phyloP scores from a whole-genome alignment of 2,113 vertebrate species.

The Scomber japonicus region DNA sequence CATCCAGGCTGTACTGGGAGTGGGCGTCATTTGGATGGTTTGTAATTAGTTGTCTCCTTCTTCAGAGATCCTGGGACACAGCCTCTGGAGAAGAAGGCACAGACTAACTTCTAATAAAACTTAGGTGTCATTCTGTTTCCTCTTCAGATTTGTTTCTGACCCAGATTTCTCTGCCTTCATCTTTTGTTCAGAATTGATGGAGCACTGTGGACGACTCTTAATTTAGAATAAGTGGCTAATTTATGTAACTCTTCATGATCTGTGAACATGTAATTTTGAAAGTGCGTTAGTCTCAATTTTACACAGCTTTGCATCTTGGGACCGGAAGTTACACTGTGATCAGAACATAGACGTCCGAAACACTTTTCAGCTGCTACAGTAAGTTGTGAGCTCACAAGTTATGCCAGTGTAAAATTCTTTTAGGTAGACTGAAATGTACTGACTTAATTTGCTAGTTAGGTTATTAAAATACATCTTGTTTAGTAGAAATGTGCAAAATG shows the following conservation, averaged over 20 bases:
- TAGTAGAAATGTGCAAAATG: background rate
- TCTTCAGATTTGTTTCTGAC: background rate
- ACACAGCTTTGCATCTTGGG: background rate
- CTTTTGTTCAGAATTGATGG: conserved; percentile 6
- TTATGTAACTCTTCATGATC: too few relatives aligned
- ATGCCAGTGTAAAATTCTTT: background rate
- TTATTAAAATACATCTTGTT: background rate
- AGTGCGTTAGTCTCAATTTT: conserved; percentile 4
- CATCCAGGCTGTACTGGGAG: conserved; percentile 54
- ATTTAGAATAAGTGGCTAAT: background rate
- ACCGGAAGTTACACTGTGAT: conserved; percentile 16
- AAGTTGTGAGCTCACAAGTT: conserved; percentile 22
- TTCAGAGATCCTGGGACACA: conserved; percentile 55
- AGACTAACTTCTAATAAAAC: conserved; percentile 33
- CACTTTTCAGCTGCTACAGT: conserved; percentile 33
- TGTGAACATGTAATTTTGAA: conserved; percentile 41
- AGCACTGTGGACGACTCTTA: background rate
- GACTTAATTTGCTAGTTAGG: too few relatives aligned
- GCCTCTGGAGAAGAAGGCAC: conserved; percentile 24
- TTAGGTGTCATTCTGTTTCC: conserved; percentile 20
- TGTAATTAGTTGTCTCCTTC: conserved; percentile 80
- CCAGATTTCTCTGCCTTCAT: background rate
- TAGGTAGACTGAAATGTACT: background rate
- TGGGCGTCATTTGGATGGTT: conserved; percentile 65
- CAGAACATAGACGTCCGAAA: conserved; percentile 5